Base-by-base conservation (phyloP, 2,888 invertebrate genomes). In the Stegana nigrithorax region DNA sequence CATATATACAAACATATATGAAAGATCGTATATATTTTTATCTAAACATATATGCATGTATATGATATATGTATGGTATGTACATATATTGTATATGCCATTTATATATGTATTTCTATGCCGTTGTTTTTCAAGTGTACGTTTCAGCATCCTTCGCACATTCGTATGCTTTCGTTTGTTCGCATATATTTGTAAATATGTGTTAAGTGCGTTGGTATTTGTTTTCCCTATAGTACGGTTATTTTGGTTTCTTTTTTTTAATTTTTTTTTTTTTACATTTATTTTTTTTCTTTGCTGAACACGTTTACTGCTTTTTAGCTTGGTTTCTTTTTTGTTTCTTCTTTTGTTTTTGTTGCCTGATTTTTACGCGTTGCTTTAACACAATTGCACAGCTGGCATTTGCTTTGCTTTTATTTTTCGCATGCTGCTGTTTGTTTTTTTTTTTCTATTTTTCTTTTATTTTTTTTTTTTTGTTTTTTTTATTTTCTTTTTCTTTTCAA, bases 131-230 rank as follows among this genome's bases (percentile, higher is more conserved):
- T 62, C 62, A 61, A 67, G 70, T 67, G 62, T 63, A 53, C 63
- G 65, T 39, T 61, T 14, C 59, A 45, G 14, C 32, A 26, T 56
- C 56, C 59, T 50, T n/a, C 10, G 17, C 36, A 6, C 4, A 3
- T 36, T 6, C 39, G 10, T 56, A 21, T 51, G 27, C 12, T 21
- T 26, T 21, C 23, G 29, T 14, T 10, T 25, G 36, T 27, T 25
- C 59, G 58, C 42, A 56, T 32, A 47, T 55, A 47, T 63, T 61
- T 51, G 67, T 70, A 72, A 75, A 75, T 77, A 72, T 63, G 61
- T 80, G 78, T 78, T 79, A 78, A 78, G 78, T 79, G 78, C 79
- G 78, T 78, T 72, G 73, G 68, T 75, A 74, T 76, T 78, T 75
- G 62, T 62, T 68, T 53, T 66, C 57, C 57, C 56, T 51, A 59